Percentiles rank a stretch among this genome's conserved stretches.
Conservation (phyloP, 2,113 vertebrate genomes). For the Hepsetus odoe region DNA sequence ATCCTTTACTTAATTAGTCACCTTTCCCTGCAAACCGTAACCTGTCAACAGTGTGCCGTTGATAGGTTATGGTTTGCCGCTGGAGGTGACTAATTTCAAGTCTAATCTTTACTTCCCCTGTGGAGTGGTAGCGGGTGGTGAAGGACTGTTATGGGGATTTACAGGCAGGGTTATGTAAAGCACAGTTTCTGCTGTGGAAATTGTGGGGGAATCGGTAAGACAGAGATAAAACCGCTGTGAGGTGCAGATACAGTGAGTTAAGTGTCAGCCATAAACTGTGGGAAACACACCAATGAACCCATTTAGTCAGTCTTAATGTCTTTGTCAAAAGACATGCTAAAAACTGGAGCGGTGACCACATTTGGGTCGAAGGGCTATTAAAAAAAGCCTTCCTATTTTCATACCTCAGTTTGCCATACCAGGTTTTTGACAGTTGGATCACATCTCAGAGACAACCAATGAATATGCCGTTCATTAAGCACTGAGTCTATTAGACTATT, state of each 20-base stretch:
- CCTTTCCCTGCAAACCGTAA: not conserved
- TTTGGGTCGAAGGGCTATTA: not conserved
- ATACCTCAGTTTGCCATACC: not conserved
- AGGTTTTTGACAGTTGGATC: not conserved
- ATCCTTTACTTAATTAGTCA: constrained; percentile 21
- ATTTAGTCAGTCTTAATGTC: constrained; percentile 34
- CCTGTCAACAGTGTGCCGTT: not conserved
- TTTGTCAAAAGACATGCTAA: constrained; percentile 22
- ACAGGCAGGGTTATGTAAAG: constrained; percentile 30
- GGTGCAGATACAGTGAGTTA: constrained; percentile 33
- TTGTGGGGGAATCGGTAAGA: constrained; percentile 33
- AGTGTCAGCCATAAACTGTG: constrained; percentile 28
- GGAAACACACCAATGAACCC: constrained; percentile 36
- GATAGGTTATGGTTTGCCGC: too few species aligned
- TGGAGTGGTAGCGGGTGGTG: constrained; percentile 5
- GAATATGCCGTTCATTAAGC: not conserved
- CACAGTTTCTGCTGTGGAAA: constrained; percentile 22
- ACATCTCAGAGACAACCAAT: not conserved
- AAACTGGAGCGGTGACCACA: not conserved
- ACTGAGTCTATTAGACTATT: not conserved
- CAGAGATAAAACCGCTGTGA: not conserved
- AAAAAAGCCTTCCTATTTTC: not conserved
- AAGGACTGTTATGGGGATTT: constrained; percentile 19
- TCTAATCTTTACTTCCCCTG: not conserved
- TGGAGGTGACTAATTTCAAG: too few species aligned